These are phyloP conservation scores for Dicranocentrus wangi DNA, from an alignment of 2,888 invertebrate species.

Conservation along the genomic window DNA sequence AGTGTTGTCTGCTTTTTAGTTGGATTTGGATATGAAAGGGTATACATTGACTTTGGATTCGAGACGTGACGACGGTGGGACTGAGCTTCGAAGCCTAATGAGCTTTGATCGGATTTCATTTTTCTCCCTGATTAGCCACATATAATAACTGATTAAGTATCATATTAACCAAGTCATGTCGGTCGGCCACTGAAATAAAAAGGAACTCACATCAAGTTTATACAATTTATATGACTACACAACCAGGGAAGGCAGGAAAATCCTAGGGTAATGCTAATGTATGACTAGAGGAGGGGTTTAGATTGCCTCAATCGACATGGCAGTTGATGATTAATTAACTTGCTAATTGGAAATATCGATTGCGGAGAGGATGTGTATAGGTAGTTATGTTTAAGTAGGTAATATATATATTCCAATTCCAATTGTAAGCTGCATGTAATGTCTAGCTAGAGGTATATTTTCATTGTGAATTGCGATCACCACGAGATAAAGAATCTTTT, in stretches of 20 bases:
- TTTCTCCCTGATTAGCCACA: slow-evolving; percentile 38
- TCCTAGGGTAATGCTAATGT: too few relatives aligned
- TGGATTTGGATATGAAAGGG: too few relatives aligned
- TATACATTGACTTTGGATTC: too few relatives aligned
- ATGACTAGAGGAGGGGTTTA: slow-evolving; percentile 6
- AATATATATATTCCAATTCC: too few relatives aligned
- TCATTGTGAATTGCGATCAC: background rate
- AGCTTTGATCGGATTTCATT: slow-evolving; percentile 55
- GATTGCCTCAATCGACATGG: slow-evolving; percentile 30
- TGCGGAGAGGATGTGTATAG: slow-evolving; percentile 14
- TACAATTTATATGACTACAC: too few relatives aligned
- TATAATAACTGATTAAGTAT: slow-evolving; percentile 43
- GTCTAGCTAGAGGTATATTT: too few relatives aligned
- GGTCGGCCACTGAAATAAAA: slow-evolving; percentile 31
- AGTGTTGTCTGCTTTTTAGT: too few relatives aligned
- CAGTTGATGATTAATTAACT: slow-evolving; percentile 45
- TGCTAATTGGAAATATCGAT: slow-evolving; percentile 46
- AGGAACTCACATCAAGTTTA: slow-evolving; percentile 35
- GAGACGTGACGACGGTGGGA: slow-evolving; percentile 19
- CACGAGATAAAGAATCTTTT: background rate
- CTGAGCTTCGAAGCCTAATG: slow-evolving; percentile 36
- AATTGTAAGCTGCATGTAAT: too few relatives aligned
- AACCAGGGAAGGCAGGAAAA: too few relatives aligned
- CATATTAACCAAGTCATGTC: slow-evolving; percentile 22
- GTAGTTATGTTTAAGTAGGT: too few relatives aligned